Evolutionary conservation across 2,888 invertebrate genomes (phyloP).

Genomic region (Cryptophagus acutangulus): DNA sequence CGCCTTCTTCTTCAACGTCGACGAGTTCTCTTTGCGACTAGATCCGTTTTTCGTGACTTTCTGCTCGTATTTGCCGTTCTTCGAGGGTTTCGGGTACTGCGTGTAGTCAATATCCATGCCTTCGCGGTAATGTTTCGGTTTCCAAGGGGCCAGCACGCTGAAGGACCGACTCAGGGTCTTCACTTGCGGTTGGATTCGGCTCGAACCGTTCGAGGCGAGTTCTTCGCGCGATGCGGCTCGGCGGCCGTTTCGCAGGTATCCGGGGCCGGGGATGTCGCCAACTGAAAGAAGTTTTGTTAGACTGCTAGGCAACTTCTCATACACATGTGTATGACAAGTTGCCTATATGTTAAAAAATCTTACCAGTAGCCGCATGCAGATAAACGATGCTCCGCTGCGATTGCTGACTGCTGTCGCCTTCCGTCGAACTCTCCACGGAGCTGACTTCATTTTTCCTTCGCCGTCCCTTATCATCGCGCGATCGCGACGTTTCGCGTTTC

Average conservation of each 20-base stretch:
- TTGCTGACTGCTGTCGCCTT: slow-evolving; percentile 72
- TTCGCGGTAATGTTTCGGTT: slow-evolving; percentile 68
- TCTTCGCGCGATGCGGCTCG: slow-evolving; percentile 71
- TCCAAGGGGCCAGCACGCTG: slow-evolving; percentile 81
- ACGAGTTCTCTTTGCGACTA: slow-evolving; percentile 41
- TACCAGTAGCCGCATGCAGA: slow-evolving; percentile 77
- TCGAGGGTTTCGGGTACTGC: slow-evolving; percentile 53
- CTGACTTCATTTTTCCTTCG: slow-evolving; percentile 52
- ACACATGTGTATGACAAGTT: too few species aligned
- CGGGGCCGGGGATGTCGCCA: slow-evolving; percentile 78
- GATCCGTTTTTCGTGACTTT: slow-evolving; percentile 36
- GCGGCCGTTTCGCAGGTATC: slow-evolving; percentile 50
- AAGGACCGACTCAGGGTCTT: slow-evolving; percentile 74
- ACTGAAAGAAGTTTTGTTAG: too few species aligned
- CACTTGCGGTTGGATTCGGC: slow-evolving; percentile 59
- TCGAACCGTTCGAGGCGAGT: slow-evolving; percentile 61
- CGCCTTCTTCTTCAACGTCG: slow-evolving; percentile 49
- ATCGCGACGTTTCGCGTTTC: slow-evolving; percentile 45
- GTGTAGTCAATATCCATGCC: slow-evolving; percentile 76
- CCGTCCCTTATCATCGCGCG: slow-evolving; percentile 43
- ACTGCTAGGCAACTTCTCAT: too few species aligned
- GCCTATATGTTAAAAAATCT: too few species aligned
- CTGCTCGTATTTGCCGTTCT: slow-evolving; percentile 47
- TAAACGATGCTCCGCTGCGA: slow-evolving; percentile 81
- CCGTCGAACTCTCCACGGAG: slow-evolving; percentile 63